Percentiles rank a stretch among this genome's conserved stretches.
These are phyloP conservation scores for Linurgus olivaceus DNA, from an alignment of 2,797 vertebrate genomes.

Conservation along the genomic window DNA sequence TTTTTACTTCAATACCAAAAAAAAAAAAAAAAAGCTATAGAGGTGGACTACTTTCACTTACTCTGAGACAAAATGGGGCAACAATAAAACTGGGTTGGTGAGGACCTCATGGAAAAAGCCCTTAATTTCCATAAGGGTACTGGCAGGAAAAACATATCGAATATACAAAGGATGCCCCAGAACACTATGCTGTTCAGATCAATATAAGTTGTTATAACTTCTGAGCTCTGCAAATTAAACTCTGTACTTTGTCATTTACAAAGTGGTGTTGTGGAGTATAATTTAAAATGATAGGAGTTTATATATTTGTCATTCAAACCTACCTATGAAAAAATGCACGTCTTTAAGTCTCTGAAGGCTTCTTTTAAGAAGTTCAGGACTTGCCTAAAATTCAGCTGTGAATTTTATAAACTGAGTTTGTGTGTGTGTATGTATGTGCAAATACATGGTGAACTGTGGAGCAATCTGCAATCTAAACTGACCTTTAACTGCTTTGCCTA, in stretches of 20 bases:
- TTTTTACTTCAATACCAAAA: neutral
- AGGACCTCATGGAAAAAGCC: neutral
- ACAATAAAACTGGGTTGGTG: neutral
- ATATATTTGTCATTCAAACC: neutral
- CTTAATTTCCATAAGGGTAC: neutral
- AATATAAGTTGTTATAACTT: neutral
- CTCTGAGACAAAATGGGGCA: neutral
- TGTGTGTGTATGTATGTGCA: neutral
- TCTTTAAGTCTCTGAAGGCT: neutral
- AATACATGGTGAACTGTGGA: neutral
- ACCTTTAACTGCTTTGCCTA: neutral
- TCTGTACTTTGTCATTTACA: neutral
- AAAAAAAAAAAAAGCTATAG: fast-evolving
- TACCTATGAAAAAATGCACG: fast-evolving
- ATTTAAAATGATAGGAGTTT: neutral
- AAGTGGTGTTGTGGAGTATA: neutral
- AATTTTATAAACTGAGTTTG: neutral
- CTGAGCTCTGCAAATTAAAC: neutral
- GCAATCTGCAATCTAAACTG: neutral
- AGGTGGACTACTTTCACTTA: neutral
- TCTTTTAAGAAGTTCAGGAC: neutral
- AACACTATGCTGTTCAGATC: neutral
- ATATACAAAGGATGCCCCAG: neutral
- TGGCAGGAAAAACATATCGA: neutral
- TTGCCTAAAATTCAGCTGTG: neutral